Base-by-base conservation (phyloP, 2,113 vertebrate species). In the Cephalopholis sonnerati region DNA sequence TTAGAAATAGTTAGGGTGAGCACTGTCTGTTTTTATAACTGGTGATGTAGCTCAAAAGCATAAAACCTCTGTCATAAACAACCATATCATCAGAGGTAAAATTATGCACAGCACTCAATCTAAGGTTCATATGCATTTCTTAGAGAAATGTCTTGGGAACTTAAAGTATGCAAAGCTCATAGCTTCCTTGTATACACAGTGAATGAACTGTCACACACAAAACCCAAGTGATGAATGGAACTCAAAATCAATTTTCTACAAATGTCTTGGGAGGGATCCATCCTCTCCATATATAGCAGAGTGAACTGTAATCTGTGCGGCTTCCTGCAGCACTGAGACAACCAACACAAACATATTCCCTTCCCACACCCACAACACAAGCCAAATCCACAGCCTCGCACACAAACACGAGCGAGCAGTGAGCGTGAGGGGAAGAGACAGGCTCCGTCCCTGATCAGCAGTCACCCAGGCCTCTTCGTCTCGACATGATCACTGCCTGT, bases 401-500 rank as follows among this genome's bases (percentile, higher is more conserved):
- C 74, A 71, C 72, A 85, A 44, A 72, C 68, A 79, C 70, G 69
- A 59, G 51, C 61, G 29, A 57, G 44, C 84, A 81, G 65, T 83
- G 87, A 91, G 82, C 18, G 69, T 77, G 83, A 91, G 87, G 81
- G 76, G 77, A 90, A 85, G 87, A 84, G 86, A 85, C 89, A 87
- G 53, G 68, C 89, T 69, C 64, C 53, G 81, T 93, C 92, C 93
- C 92, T 90, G 92, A 93, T 95, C 93, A 94, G 90, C 90, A 93
- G 91, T 94, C 93, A 93, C 87, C 90, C 91, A 87, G 90, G 88
- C 92, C 90, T 91, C 92, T 83, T 84, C 90, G 83, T 90, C 93
- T 93, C 91, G 74, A 95, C 94, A 94, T 88, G 95, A 95, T 94
- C 93, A 90, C 92, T 95, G 93, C 92, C 91, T 95, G 95, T 96